Percentiles rank a stretch among this genome's conserved stretches.
These are phyloP conservation scores for Paedocypris sp. DNA, from an alignment of 2,113 vertebrate species.

Conservation along the genomic window DNA sequence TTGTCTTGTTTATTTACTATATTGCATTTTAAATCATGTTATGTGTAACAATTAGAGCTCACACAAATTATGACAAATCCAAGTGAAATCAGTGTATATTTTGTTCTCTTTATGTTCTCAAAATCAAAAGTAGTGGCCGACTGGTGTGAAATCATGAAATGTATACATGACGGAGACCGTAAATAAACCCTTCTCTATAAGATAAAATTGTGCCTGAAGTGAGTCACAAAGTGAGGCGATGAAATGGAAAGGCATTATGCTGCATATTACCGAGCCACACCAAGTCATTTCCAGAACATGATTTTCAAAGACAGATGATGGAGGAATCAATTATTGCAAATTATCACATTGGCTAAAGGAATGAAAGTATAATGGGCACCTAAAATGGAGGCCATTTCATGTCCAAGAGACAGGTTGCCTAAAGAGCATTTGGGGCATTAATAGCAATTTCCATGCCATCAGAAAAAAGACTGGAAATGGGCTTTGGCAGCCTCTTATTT, in stretches of 20 bases:
- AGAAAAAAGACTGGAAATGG: slow-evolving; percentile 62
- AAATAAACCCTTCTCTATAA: not conserved
- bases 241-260: slow-evolving; percentile 33
- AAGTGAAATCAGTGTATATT: no score
- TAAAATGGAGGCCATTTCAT: slow-evolving; percentile 74
- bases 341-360: slow-evolving; percentile 73
- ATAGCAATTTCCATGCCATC: slow-evolving; percentile 90
- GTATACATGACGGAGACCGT: not conserved
- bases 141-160: not conserved
- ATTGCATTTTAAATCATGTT: no score
- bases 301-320: slow-evolving; percentile 58
- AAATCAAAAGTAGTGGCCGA: not conserved
- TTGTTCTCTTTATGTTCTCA: no score
- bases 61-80: no score
- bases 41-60: no score
- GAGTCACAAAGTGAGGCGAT: slow-evolving; percentile 12
- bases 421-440: slow-evolving; percentile 90
- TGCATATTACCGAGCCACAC: slow-evolving; percentile 32
- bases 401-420: slow-evolving; percentile 77
- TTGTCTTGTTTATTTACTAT: no score
- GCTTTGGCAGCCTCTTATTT: slow-evolving; percentile 93
- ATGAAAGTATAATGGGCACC: slow-evolving; percentile 61
- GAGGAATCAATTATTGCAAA: slow-evolving; percentile 77
- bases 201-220: not conserved
- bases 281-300: slow-evolving; percentile 43